Percentiles rank a stretch among this genome's conserved stretches.
These are phyloP conservation scores for Drosophila neutralis DNA, from an alignment of 2,888 invertebrate genomes.

Conservation along the genomic window DNA sequence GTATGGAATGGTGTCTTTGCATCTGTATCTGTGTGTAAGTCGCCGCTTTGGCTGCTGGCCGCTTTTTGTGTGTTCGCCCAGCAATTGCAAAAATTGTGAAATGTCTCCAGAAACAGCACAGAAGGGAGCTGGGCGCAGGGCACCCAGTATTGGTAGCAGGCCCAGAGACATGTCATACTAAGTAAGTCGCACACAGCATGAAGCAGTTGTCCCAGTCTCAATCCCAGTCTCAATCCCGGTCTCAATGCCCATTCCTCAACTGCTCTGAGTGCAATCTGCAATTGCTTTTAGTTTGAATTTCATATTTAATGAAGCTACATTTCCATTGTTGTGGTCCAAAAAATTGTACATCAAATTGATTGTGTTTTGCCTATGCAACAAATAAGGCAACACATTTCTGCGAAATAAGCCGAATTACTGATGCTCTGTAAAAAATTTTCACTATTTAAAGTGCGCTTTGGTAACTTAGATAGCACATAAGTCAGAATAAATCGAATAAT, in stretches of 20 bases:
- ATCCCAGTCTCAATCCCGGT: constrained; percentile 2
- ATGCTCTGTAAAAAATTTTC: constrained; percentile 16
- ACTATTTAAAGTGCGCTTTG: not conserved
- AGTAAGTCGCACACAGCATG: constrained; percentile 28
- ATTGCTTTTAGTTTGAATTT: constrained; percentile 75
- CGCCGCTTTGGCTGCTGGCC: constrained; percentile 50
- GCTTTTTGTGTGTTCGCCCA: constrained; percentile 31
- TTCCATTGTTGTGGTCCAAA: constrained; percentile 65
- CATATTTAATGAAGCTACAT: constrained; percentile 78
- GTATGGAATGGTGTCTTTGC: not conserved
- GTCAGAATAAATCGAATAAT: not conserved
- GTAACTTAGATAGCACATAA: not conserved
- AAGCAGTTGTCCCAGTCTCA: constrained; percentile 25
- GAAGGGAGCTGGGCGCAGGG: not conserved
- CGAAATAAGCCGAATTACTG: not conserved
- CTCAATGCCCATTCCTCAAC: constrained; percentile 2
- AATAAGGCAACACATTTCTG: constrained; percentile 29
- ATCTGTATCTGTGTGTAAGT: constrained; percentile 23
- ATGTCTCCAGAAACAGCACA: constrained; percentile 27
- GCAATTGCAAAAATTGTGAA: constrained; percentile 65
- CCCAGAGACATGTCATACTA: constrained; percentile 38
- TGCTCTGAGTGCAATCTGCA: constrained; percentile 53
- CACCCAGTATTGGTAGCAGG: constrained; percentile 13
- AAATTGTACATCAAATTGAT: constrained; percentile 61
- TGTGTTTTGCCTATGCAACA: constrained; percentile 52